Evolutionary conservation across 2,113 vertebrate genomes (phyloP).

Genomic region (Rhea pennata): DNA sequence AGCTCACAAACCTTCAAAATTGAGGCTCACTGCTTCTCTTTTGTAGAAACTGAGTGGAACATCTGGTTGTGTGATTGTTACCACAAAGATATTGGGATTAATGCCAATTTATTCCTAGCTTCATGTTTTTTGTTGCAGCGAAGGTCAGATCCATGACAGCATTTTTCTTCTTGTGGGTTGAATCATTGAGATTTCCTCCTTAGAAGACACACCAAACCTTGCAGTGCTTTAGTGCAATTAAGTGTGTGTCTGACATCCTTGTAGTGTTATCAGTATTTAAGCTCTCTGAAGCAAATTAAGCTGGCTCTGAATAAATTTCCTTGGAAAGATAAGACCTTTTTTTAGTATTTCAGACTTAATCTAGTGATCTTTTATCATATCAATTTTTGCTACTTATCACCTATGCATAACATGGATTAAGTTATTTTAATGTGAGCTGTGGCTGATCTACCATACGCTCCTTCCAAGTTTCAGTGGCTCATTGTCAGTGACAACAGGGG

Average conservation of each 20-base stretch:
- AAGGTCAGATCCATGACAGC: background rate
- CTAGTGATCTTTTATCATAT: accelerated
- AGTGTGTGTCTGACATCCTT: background rate
- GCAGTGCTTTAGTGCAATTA: background rate
- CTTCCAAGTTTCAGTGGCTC: background rate
- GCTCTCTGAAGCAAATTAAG: background rate
- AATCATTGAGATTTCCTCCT: background rate
- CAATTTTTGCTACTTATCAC: background rate
- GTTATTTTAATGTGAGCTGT: background rate
- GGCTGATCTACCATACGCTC: background rate
- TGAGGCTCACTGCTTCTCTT: background rate
- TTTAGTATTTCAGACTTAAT: background rate
- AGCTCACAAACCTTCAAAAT: background rate
- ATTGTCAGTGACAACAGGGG: background rate
- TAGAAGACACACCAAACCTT: accelerated
- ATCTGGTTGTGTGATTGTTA: background rate
- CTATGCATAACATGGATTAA: background rate
- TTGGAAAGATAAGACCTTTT: background rate
- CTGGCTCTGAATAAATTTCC: background rate
- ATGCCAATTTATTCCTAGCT: background rate
- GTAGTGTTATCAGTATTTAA: background rate
- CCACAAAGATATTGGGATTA: accelerated
- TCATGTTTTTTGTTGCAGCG: background rate
- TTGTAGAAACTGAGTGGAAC: background rate
- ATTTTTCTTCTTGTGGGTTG: background rate